phyloP scores from a whole-genome alignment of 1,140 invertebrate genomes.

The Polyergus mexicanus region DNA sequence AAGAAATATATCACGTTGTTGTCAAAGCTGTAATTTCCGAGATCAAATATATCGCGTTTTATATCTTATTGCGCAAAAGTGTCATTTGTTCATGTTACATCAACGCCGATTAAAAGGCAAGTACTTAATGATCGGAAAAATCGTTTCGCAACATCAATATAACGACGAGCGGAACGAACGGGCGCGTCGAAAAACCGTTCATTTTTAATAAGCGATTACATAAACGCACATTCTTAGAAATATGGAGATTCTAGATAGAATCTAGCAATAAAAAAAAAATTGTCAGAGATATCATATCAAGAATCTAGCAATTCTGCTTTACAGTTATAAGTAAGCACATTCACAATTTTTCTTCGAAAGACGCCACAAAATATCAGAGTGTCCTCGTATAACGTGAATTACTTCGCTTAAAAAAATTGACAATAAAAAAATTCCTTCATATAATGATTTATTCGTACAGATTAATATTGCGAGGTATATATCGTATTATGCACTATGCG shows the following conservation, averaged over 20 bases:
- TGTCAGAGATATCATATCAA: no score
- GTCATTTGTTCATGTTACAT: background rate
- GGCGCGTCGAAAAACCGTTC: conserved; percentile 26
- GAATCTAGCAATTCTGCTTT: background rate
- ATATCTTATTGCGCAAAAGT: conserved; percentile 21
- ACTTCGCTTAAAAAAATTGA: background rate
- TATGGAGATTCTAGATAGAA: background rate
- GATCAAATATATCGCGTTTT: conserved; percentile 29
- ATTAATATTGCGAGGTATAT: background rate
- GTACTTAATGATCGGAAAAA: conserved; percentile 26
- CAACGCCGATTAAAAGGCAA: background rate
- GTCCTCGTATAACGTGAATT: background rate
- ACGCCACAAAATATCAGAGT: background rate
- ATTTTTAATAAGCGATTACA: conserved; percentile 5
- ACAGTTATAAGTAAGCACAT: background rate
- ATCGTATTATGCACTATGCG: background rate
- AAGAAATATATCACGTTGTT: background rate
- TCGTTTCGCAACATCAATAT: conserved; percentile 10
- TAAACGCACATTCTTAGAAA: conserved; percentile 24
- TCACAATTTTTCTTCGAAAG: background rate
- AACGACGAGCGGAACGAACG: conserved; percentile 12
- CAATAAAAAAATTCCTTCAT: background rate
- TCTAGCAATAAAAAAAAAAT: no score
- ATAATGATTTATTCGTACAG: background rate
- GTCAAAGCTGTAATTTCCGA: background rate